Evolutionary conservation across 2,888 invertebrate genomes (phyloP), one percentile per base, ranked within the genome.

Genomic region (Cybosia mesomella): DNA sequence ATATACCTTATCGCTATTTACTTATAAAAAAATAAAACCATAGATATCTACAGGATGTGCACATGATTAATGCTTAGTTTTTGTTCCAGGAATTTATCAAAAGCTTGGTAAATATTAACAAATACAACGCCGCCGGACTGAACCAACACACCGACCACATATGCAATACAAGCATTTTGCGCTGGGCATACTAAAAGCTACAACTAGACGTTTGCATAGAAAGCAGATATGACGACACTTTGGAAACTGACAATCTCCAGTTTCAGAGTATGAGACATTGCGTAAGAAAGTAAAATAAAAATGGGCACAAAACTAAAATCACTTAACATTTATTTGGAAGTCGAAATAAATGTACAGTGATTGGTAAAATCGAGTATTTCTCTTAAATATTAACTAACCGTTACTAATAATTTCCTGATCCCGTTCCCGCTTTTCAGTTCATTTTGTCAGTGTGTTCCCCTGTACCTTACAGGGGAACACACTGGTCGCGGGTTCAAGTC

Each of bases 141-240:
- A 69, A 60, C 62, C 69, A 65, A 67, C 64, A 67, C 18, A 55
- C 9, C n/a, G 43, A 58, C 32, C 63, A 32, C 69, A 66, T 54
- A 65, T 67, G 59, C 68, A 21, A 28, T 67, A 59, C 70, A 68
- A 78, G 73, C 68, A 73, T 71, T 62, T 24, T 49, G 39, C 32
- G 39, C 66, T 59, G 58, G 62, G 75, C 69, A 78, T 75, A 78
- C 73, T 75, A 78, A 76, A 75, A 39, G 49, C 58, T 67, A 54
- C 60, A 57, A 10, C 28, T 58, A 32, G 57, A 68, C 60, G 62
- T 71, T 69, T 60, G 70, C 68, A 68, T 65, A 62, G 36, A 22
- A 53, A 66, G 66, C 61, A 49, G 58, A 58, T n/a, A 55, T 67
- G 69, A 62, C 49, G 64, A 74, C 66, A 61, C 53, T 28, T 68